Percentiles rank a stretch among this genome's conserved stretches.
Conservation (phyloP, 2,888 invertebrate genomes). For the Folsomia manolachei region DNA sequence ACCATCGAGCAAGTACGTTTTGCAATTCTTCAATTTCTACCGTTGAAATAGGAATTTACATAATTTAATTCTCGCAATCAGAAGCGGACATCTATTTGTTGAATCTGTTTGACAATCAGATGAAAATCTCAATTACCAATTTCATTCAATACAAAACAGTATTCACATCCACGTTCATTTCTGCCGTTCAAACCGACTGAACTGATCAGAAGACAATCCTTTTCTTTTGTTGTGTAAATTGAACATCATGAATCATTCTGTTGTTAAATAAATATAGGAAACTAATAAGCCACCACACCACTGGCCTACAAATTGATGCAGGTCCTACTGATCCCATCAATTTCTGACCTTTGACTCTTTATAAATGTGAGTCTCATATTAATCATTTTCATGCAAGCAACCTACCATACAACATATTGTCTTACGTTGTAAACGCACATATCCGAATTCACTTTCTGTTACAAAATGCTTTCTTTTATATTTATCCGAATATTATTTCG, state of each 20-base stretch:
- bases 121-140: conserved; percentile 10
- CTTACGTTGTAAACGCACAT: not conserved
- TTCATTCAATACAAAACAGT: not conserved
- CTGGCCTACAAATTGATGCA: conserved; percentile 3
- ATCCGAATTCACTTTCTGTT: not conserved
- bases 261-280: conserved; percentile 1
- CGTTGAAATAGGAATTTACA: not conserved
- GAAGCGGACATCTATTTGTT: not conserved
- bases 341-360: conserved; percentile 33
- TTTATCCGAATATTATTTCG: too few species aligned
- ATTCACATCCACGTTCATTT: not conserved
- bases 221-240: conserved; percentile 33
- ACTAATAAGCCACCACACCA: conserved; percentile 2
- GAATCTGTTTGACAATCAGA: conserved; percentile 4
- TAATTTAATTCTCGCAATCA: conserved; percentile 2
- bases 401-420: too few species aligned
- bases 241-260: conserved; percentile 23
- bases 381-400: too few species aligned
- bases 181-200: too few species aligned
- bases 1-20: not conserved
- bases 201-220: conserved; percentile 1
- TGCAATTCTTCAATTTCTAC: not conserved
- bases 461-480: too few species aligned
- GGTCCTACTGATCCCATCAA: conserved; percentile 38
- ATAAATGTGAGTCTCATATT: conserved; percentile 24